Evolutionary conservation across 2,888 invertebrate genomes (phyloP), one percentile per base, ranked within the genome.

Genomic region (Latrodectus elegans): DNA sequence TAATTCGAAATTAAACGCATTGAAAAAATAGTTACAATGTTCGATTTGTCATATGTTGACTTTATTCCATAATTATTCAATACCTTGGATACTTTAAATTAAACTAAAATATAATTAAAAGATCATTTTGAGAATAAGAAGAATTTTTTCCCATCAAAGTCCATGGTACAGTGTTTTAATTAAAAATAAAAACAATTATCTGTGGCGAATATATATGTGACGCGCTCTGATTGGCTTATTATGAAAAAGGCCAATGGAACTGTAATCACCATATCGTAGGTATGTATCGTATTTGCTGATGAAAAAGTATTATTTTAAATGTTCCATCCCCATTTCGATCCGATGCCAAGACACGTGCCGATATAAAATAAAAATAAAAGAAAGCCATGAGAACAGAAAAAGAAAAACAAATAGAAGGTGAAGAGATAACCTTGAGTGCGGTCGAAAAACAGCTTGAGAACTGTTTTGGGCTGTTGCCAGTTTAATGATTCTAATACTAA

Each of bases 331-430:
- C 6, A 12, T 68, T 85, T 55, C 73, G 84, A 74, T 49, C 49
- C 65, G n/a, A 17, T 67, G 73, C 84, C 84, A 85, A 79, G 49
- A 85, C 84, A 85, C 84, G 84, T 85, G 84, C 74, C 74, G 84
- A 51, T 70, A 67, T 51, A 74, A 85, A 85, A 85, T 68, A 79
- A 51, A 60, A 79, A 85, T 60, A 79, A 55, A 60, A 77, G 26
- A 12, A 51, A 73, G 51, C 26, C n/a, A n/a, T 15, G 52, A 11
- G 11, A 3, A 52, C 70, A 68, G 53, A 51, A 52, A 80, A 26
- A 80, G 55, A 73, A 53, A 82, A 82, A 82, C 15, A 82, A 82
- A 75, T 68, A 80, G 67, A 74, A 82, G 74, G 68, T 82, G 74
- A 70, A 55, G 82, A n/a, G 82, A 82, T 82, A 75, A 75, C 82